These are phyloP conservation scores for Trichonephila clavata DNA, from an alignment of 1,140 invertebrate species.

Conservation along the genomic window DNA sequence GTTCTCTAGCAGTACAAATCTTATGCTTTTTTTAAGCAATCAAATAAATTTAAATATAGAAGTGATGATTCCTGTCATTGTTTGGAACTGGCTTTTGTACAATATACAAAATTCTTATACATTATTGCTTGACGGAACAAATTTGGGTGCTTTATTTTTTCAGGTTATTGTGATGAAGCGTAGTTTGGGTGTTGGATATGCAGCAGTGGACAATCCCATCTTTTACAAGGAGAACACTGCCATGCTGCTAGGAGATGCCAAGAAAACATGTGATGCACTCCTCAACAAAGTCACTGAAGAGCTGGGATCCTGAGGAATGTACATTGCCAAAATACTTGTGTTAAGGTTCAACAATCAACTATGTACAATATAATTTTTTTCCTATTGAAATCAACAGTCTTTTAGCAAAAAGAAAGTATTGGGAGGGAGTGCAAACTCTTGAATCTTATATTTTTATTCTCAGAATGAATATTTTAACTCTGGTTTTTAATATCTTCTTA, in stretches of 20 bases:
- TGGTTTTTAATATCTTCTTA: neutral
- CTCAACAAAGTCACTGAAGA: conserved; percentile 83
- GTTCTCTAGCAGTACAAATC: too few relatives aligned
- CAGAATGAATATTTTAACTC: neutral
- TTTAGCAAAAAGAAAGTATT: neutral
- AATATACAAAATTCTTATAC: too few relatives aligned
- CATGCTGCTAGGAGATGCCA: conserved; percentile 95
- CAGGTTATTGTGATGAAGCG: conserved; percentile 95
- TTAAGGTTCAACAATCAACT: neutral
- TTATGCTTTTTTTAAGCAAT: too few relatives aligned
- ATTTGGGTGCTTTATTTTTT: neutral
- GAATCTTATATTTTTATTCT: too few relatives aligned
- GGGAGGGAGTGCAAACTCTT: too few relatives aligned
- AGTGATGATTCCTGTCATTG: too few relatives aligned
- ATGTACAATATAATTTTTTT: neutral
- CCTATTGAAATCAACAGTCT: neutral
- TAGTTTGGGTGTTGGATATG: conserved; percentile 91
- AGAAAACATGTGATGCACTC: conserved; percentile 93
- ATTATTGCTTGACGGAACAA: too few relatives aligned
- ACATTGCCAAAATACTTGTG: neutral
- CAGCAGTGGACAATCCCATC: conserved; percentile 95
- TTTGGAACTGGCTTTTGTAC: too few relatives aligned
- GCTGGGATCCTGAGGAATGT: conserved; percentile 28
- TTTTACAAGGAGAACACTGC: conserved; percentile 94
- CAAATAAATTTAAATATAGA: too few relatives aligned